Conservation (phyloP, 2,888 invertebrate species). For the Phrixothrix hirtus region DNA sequence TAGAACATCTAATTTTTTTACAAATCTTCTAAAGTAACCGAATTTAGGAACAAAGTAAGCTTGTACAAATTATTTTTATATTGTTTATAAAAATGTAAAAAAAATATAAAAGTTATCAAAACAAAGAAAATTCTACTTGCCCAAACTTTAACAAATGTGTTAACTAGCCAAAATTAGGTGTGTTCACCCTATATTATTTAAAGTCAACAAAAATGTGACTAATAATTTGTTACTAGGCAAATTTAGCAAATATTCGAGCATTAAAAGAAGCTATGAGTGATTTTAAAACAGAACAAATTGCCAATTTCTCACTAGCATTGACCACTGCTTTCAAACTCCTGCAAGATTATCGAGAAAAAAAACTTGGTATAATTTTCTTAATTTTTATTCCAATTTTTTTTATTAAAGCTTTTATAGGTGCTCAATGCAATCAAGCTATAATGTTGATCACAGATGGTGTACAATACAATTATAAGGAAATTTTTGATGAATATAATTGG, state of each 20-base stretch:
- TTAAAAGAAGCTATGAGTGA: slow-evolving; percentile 78
- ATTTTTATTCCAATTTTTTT: neutral
- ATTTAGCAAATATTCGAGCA: slow-evolving; percentile 80
- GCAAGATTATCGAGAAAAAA: slow-evolving; percentile 47
- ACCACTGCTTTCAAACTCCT: slow-evolving; percentile 88
- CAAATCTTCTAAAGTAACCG: too few species aligned
- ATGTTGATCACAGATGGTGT: slow-evolving; percentile 99
- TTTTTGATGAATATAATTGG: slow-evolving; percentile 92
- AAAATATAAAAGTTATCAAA: too few species aligned
- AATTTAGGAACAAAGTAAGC: too few species aligned
- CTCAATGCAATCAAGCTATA: slow-evolving; percentile 87
- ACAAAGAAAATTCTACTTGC: too few species aligned
- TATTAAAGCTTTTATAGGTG: slow-evolving; percentile 41
- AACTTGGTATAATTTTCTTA: slow-evolving; percentile 39
- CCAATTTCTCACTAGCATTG: slow-evolving; percentile 90
- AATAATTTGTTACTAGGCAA: slow-evolving; percentile 65
- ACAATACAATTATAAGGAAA: slow-evolving; percentile 89
- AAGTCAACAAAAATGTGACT: too few species aligned
- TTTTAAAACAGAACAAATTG: slow-evolving; percentile 83
- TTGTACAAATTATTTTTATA: too few species aligned
- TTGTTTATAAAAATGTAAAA: too few species aligned
- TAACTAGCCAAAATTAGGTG: too few species aligned
- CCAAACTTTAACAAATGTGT: too few species aligned
- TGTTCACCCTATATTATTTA: too few species aligned
- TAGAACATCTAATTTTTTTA: too few species aligned